Evolutionary conservation across 2,797 vertebrate genomes (phyloP).

Genomic region (Phalanger gymnotis): DNA sequence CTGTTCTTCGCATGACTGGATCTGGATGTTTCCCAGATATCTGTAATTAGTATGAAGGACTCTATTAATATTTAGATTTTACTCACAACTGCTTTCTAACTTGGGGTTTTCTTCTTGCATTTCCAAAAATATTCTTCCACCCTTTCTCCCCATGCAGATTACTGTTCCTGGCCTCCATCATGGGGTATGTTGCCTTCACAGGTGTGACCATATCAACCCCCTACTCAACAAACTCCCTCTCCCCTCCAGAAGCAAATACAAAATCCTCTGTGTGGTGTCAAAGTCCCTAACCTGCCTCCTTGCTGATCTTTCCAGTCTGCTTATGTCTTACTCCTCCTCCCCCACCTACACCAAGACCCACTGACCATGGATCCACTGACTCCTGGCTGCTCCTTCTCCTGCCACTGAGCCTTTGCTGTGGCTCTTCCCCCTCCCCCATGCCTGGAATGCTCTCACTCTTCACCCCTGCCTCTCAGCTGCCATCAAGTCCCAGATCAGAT

Average conservation of each 20-base stretch:
- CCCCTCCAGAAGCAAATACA: too few species aligned
- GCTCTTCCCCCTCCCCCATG: background rate
- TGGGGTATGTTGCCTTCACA: too few species aligned
- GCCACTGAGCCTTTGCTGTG: background rate
- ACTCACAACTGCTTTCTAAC: background rate
- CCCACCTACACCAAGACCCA: background rate
- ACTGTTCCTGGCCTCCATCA: too few species aligned
- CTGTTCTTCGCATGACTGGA: background rate
- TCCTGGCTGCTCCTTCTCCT: too few species aligned
- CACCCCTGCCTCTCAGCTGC: background rate
- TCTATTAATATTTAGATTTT: background rate
- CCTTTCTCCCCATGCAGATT: too few species aligned
- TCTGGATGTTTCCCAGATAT: background rate
- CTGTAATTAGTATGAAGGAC: background rate
- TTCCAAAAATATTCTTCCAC: background rate
- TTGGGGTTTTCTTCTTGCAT: background rate
- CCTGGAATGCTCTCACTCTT: background rate
- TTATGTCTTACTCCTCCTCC: background rate
- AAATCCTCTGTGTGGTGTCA: too few species aligned
- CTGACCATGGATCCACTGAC: too few species aligned
- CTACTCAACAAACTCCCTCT: too few species aligned
- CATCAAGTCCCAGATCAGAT: background rate
- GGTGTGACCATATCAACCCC: too few species aligned
- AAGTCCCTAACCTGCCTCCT: too few species aligned
- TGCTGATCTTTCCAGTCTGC: background rate